A percentile compares a stretch with the other conserved stretches of the same genome.
phyloP scores from a whole-genome alignment of 2,113 vertebrate genomes.

The Hemicordylus capensis region DNA sequence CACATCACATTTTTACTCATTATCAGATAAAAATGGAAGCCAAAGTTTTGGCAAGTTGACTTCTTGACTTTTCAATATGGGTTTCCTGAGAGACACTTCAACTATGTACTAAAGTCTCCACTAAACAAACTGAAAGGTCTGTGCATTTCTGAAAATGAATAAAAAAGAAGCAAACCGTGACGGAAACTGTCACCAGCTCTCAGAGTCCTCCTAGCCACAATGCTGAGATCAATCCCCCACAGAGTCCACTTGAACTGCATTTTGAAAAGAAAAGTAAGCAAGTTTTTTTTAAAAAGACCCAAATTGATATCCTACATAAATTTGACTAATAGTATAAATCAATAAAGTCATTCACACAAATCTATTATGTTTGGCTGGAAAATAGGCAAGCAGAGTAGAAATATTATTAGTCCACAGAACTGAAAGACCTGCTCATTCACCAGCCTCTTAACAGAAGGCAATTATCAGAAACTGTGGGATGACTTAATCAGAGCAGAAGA shows the following conservation, averaged over 20 bases:
- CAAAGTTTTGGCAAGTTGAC: conserved; percentile 59
- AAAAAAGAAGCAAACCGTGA: conserved; percentile 50
- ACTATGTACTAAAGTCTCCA: conserved; percentile 49
- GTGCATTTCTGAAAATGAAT: conserved; percentile 49
- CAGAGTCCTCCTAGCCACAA: conserved; percentile 41
- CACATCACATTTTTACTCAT: conserved; percentile 55
- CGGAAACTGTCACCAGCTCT: conserved; percentile 62
- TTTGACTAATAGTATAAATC: conserved; percentile 11
- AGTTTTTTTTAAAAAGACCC: conserved; percentile 3
- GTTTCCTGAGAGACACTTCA: conserved; percentile 56
- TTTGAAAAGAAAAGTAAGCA: conserved; percentile 28
- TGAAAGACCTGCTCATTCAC: conserved; percentile 30
- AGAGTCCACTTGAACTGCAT: conserved; percentile 6
- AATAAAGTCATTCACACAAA: not conserved
- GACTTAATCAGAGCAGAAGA: conserved; percentile 30
- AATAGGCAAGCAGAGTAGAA: conserved; percentile 2
- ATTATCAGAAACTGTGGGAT: conserved; percentile 20
- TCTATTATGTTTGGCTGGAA: not conserved
- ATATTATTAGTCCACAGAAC: conserved; percentile 29
- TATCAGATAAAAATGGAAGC: conserved; percentile 64
- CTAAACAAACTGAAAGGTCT: conserved; percentile 63
- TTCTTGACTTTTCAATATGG: conserved; percentile 48
- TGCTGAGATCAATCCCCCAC: conserved; percentile 19
- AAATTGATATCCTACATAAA: conserved; percentile 26
- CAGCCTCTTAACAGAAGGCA: conserved; percentile 15